Conservation (phyloP, 2,888 invertebrate genomes). For the Eupithecia tripunctaria region DNA sequence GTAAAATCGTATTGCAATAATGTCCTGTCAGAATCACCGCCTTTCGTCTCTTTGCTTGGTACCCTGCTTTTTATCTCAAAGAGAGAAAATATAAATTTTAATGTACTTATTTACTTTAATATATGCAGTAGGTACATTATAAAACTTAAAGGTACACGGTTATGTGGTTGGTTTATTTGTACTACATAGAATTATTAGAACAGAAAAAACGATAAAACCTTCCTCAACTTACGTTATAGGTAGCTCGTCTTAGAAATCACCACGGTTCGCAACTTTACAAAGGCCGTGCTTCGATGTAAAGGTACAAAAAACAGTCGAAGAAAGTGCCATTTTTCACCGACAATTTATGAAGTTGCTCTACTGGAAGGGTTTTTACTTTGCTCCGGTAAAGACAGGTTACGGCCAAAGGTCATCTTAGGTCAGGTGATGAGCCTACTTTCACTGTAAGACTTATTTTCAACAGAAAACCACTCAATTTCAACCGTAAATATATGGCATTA, state of each 20-base stretch:
- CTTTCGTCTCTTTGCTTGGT: no score
- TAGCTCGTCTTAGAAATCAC: not conserved
- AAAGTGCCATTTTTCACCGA: not conserved
- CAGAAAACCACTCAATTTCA: conserved; percentile 23
- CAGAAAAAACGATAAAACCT: not conserved
- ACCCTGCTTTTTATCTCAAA: no score
- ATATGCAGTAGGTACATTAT: no score
- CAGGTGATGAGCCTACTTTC: conserved; percentile 78
- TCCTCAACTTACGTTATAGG: not conserved
- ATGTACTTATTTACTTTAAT: no score
- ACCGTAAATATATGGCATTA: conserved; percentile 22
- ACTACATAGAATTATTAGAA: no score
- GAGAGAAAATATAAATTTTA: no score
- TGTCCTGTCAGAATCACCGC: no score
- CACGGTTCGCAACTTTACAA: not conserved
- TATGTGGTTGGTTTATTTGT: no score
- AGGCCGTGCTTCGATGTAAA: not conserved
- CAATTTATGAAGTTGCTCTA: conserved; percentile 16
- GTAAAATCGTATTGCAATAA: no score
- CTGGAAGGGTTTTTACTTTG: conserved; percentile 24
- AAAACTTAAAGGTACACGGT: no score
- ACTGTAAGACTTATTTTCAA: conserved; percentile 57
- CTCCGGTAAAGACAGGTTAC: conserved; percentile 65
- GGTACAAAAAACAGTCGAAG: not conserved
- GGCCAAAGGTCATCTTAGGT: conserved; percentile 76